Evolutionary conservation across 2,888 invertebrate genomes (phyloP).

Genomic region (Liopterus haemorrhoidalis): DNA sequence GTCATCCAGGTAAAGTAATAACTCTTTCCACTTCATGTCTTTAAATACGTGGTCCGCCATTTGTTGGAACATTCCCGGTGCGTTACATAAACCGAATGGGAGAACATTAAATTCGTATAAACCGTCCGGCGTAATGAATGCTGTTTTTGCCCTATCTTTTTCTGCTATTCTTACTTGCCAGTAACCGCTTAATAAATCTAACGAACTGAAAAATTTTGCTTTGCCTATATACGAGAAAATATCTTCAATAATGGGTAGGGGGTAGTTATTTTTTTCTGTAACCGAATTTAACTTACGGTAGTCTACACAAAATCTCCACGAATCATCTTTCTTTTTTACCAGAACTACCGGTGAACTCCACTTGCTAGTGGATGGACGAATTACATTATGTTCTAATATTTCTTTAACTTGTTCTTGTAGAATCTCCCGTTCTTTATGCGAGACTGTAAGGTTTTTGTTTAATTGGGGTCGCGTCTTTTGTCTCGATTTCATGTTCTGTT

Average conservation of each 20-base stretch:
- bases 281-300: slow-evolving; percentile 24
- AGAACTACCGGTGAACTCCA: slow-evolving; percentile 19
- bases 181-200: slow-evolving; percentile 31
- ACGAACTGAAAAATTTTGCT: slow-evolving; percentile 27
- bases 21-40: slow-evolving; percentile 28
- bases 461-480: slow-evolving; percentile 14
- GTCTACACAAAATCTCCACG: slow-evolving; percentile 25
- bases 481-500: slow-evolving; percentile 26
- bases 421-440: slow-evolving; percentile 22
- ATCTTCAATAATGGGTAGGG: slow-evolving; percentile 31
- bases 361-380: slow-evolving; percentile 5
- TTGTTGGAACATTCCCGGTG: slow-evolving; percentile 29
- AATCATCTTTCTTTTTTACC: slow-evolving; percentile 19
- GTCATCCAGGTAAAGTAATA: slow-evolving; percentile 32
- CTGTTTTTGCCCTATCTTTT: slow-evolving; percentile 27
- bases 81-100: slow-evolving; percentile 32
- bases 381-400: slow-evolving; percentile 7
- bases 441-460: slow-evolving; percentile 12
- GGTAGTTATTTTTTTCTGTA: slow-evolving; percentile 28
- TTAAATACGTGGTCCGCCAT: slow-evolving; percentile 29
- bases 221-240: slow-evolving; percentile 26
- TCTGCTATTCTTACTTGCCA: slow-evolving; percentile 27
- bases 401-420: slow-evolving; percentile 18
- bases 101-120: slow-evolving; percentile 29
- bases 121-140: slow-evolving; percentile 29